Percentiles rank a stretch among this genome's conserved stretches.
These are phyloP conservation scores for Periparus ater DNA, from an alignment of 2,797 vertebrate genomes.

Conservation along the genomic window DNA sequence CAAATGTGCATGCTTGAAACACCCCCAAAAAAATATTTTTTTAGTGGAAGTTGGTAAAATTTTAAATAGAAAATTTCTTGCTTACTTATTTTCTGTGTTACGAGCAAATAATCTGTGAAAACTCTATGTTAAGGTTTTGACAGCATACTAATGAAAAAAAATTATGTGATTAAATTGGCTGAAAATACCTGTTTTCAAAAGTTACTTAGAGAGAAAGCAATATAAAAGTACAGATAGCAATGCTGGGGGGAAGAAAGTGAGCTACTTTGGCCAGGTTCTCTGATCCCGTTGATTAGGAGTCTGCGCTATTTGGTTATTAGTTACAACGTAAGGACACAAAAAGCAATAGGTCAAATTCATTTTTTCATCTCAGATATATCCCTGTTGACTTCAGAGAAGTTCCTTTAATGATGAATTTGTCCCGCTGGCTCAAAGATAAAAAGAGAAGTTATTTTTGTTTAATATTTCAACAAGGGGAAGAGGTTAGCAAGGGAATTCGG, in stretches of 20 bases:
- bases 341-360: constrained; percentile 46
- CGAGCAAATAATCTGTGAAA: neutral
- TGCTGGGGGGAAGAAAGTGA: neutral
- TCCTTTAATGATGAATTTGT: constrained; percentile 65
- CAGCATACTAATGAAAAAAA: too few relatives aligned
- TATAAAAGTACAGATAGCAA: neutral
- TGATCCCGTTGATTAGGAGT: neutral
- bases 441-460: constrained; percentile 73
- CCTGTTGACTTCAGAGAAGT: constrained; percentile 60
- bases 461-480: constrained; percentile 74
- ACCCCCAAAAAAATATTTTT: neutral
- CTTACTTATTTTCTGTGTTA: neutral
- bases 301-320: constrained; percentile 17
- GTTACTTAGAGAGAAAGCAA: neutral
- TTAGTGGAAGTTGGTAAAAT: neutral
- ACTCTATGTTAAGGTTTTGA: neutral
- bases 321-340: constrained; percentile 31
- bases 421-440: constrained; percentile 67
- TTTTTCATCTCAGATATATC: constrained; percentile 49
- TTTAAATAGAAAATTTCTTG: neutral
- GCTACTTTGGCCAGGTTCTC: constrained; percentile 16
- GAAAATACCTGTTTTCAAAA: neutral
- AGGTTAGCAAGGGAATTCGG: constrained; percentile 65
- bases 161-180: neutral
- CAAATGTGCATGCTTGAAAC: neutral